Base-by-base conservation (phyloP, 2,113 vertebrate species). In the Gila orcuttii region DNA sequence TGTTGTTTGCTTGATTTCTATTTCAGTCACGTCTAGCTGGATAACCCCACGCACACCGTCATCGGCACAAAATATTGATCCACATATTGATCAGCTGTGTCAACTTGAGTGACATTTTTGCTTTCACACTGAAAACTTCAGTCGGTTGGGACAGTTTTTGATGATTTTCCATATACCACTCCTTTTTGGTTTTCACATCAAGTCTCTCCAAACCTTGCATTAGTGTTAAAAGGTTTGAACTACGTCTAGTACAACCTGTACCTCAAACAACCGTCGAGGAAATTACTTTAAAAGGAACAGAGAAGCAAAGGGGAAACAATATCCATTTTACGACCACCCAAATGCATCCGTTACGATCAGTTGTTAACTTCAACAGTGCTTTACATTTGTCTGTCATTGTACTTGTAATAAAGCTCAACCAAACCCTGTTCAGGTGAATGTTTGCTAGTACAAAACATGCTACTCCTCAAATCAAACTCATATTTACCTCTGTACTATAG, bases 321-420 rank as follows among this genome's bases (percentile, higher is more conserved):
- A 39, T 75, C 31, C 10, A 59, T 36, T 10, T 17, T 9, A 11
- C 36, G 92, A 93, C 94, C 93, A 93, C 92, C 91, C 92, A 91
- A 88, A 90, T 47, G 88, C 90, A 93, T 91, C 85, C 2, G 9
- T 21, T 57, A 55, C 17, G 6, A 55, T 55, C 45, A 52, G 39
- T 21, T 74, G 39, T 74, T 28, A 69, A 69, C 31, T 21, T 69
- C 17, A 69, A 45, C 36, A n/a, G 19, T 11, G 36, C 36, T 73
- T 57, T 3, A 21, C 9, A 57, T 55, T 47, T 33, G 50, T 12
- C 28, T 57, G 25, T 57, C n/a, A 77, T 36, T 9, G 80, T 9
- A 45, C 36, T 21, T 39, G 19, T 47, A 45, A 45, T 23, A 74
- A 76, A 17, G 69, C 88, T 89, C 64, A 86, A 87, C 88, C 85